Evolutionary conservation across 1,140 invertebrate species (phyloP).

Genomic region (Drosophila virilis): DNA sequence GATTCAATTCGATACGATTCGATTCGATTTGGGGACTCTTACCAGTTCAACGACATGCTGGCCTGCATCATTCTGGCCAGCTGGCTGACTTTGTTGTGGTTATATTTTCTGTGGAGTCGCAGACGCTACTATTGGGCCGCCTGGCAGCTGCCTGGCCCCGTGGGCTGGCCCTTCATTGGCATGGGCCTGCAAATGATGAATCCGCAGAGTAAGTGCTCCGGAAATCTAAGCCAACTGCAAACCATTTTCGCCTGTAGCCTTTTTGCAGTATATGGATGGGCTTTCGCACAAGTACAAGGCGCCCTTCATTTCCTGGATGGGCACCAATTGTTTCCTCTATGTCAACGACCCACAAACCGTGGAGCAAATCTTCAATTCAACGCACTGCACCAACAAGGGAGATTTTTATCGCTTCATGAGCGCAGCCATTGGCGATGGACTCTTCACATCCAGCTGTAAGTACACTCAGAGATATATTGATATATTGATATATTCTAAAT

Average conservation of each 20-base stretch:
- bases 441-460: conserved; percentile 79
- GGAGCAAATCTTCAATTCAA: conserved; percentile 77
- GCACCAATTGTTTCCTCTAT: conserved; percentile 75
- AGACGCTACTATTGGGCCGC: conserved; percentile 65
- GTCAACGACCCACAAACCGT: conserved; percentile 76
- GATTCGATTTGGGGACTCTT: not conserved
- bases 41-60: conserved; percentile 69
- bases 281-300: conserved; percentile 62
- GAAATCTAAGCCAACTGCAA: not conserved
- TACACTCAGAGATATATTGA: not conserved
- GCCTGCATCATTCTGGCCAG: conserved; percentile 53
- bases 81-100: conserved; percentile 61
- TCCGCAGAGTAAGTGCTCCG: conserved; percentile 65
- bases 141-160: conserved; percentile 66
- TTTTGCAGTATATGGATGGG: conserved; percentile 68
- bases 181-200: conserved; percentile 80
- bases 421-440: conserved; percentile 74
- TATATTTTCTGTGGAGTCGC: conserved; percentile 76
- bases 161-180: conserved; percentile 74
- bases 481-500: too few relatives aligned
- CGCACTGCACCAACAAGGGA: conserved; percentile 77
- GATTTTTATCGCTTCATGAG: conserved; percentile 78
- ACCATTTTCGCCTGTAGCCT: conserved; percentile 44
- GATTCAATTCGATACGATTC: conserved; percentile 31
- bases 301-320: conserved; percentile 82